phyloP scores from a whole-genome alignment of 2,888 invertebrate genomes.

The Coelinius sp. region DNA sequence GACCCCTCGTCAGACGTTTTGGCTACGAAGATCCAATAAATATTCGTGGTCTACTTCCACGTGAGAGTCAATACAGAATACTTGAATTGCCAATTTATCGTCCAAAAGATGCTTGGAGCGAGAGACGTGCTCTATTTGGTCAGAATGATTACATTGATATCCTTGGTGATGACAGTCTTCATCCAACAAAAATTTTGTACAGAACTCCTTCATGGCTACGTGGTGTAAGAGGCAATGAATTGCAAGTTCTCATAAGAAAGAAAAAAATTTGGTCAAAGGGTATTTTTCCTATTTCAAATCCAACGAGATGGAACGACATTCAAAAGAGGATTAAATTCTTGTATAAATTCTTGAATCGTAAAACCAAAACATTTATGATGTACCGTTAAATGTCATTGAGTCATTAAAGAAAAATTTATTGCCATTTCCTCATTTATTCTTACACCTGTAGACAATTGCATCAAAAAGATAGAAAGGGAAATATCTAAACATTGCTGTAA shows the following conservation, averaged over 20 bases:
- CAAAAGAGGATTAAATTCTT: constrained; percentile 82
- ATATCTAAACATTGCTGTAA: neutral
- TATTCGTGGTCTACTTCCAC: constrained; percentile 80
- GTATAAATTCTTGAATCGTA: constrained; percentile 84
- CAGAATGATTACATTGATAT: constrained; percentile 99
- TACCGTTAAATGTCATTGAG: neutral
- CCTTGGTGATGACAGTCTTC: constrained; percentile 85
- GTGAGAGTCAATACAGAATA: constrained; percentile 72
- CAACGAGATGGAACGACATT: constrained; percentile 84
- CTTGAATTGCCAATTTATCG: constrained; percentile 80
- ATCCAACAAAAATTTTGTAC: constrained; percentile 89
- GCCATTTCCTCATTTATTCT: neutral
- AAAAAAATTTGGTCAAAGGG: constrained; percentile 77
- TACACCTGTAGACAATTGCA: too few species aligned
- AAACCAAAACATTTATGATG: constrained; percentile 79
- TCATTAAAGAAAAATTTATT: neutral
- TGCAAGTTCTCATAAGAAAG: constrained; percentile 83
- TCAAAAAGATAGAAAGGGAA: too few species aligned
- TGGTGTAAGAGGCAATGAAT: constrained; percentile 90
- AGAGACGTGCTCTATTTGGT: constrained; percentile 87
- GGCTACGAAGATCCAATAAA: constrained; percentile 81
- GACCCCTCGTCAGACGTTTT: constrained; percentile 75
- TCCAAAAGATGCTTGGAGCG: constrained; percentile 83
- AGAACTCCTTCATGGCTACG: constrained; percentile 91
- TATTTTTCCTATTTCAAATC: constrained; percentile 76